Evolutionary conservation across 2,888 invertebrate species (phyloP).

Genomic region (Dicyrtoma fusca): DNA sequence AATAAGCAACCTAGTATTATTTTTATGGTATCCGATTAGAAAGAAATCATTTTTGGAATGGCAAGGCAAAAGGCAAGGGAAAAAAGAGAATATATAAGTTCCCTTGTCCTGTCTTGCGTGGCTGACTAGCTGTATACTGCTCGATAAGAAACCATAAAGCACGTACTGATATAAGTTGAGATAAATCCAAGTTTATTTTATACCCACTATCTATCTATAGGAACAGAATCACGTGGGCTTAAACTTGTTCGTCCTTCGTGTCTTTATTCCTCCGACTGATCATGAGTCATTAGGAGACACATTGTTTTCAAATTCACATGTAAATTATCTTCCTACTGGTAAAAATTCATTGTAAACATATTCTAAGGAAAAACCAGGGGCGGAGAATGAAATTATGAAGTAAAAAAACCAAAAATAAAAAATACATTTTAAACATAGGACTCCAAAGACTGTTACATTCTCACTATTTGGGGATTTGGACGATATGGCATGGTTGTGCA

Average conservation of each 20-base stretch:
- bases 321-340: neutral
- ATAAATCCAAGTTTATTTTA: neutral
- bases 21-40: slow-evolving; percentile 27
- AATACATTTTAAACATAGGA: neutral
- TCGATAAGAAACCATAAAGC: slow-evolving; percentile 17
- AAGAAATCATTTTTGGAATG: slow-evolving; percentile 25
- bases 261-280: neutral
- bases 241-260: too few species aligned
- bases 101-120: slow-evolving; percentile 7
- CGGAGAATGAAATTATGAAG: too few species aligned
- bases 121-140: slow-evolving; percentile 4
- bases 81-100: neutral
- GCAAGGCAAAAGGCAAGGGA: slow-evolving; percentile 4
- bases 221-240: slow-evolving; percentile 6
- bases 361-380: too few species aligned
- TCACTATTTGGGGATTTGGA: neutral
- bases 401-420: neutral
- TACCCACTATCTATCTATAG: too few species aligned
- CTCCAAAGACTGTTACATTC: neutral
- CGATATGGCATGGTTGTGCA: neutral
- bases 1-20: slow-evolving; percentile 19
- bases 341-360: too few species aligned
- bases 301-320: neutral
- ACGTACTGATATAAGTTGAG: neutral
- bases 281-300: slow-evolving; percentile 7